Evolutionary conservation across 1,140 invertebrate genomes (phyloP).

Genomic region (Ips typographus): DNA sequence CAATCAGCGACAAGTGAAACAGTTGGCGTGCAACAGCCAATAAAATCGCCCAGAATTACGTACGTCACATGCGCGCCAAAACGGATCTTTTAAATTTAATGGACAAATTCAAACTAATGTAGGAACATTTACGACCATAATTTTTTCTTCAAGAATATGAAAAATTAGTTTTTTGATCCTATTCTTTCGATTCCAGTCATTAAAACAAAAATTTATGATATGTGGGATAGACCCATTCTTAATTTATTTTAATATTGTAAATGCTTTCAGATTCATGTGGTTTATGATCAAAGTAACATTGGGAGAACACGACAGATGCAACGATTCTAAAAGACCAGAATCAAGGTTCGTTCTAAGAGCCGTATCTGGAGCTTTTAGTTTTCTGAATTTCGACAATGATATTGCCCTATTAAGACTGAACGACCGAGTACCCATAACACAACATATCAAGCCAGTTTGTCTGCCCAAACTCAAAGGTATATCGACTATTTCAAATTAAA

Average conservation of each 20-base stretch:
- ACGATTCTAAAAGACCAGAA: constrained; percentile 67
- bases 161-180: too few relatives aligned
- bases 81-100: too few relatives aligned
- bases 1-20: too few relatives aligned
- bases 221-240: too few relatives aligned
- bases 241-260: constrained; percentile 23
- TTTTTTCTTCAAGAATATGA: too few relatives aligned
- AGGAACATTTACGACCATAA: too few relatives aligned
- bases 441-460: constrained; percentile 76
- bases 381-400: constrained; percentile 82
- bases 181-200: too few relatives aligned
- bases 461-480: constrained; percentile 67
- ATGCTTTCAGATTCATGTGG: constrained; percentile 77
- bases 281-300: constrained; percentile 87
- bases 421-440: constrained; percentile 71
- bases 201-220: too few relatives aligned
- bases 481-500: constrained; percentile 2
- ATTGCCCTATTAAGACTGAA: constrained; percentile 79
- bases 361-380: constrained; percentile 75
- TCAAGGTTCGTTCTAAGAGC: constrained; percentile 73
- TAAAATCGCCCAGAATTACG: too few relatives aligned
- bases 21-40: too few relatives aligned
- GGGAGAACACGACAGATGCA: constrained; percentile 80
- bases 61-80: too few relatives aligned
- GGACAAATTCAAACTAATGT: too few relatives aligned